phyloP scores from a whole-genome alignment of 2,888 invertebrate genomes.

The Oxytorus armatus region DNA sequence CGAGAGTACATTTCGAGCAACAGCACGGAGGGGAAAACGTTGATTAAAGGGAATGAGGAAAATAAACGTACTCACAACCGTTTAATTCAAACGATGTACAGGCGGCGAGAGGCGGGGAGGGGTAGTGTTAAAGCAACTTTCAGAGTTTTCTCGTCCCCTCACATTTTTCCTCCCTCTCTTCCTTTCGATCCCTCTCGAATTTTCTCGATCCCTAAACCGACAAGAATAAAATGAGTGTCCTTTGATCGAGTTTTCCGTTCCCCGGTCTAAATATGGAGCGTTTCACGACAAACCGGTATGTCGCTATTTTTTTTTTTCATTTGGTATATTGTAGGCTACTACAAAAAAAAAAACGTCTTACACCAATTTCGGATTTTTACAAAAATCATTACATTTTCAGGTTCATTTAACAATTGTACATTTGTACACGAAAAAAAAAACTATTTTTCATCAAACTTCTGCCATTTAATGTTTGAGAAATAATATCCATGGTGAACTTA shows the following conservation, averaged over 20 bases:
- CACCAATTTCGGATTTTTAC: no score
- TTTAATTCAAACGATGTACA: constrained; percentile 68
- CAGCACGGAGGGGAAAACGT: constrained; percentile 21
- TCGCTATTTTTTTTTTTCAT: not conserved
- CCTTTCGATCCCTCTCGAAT: no score
- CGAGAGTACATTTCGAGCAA: constrained; percentile 19
- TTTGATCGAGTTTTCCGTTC: constrained; percentile 60
- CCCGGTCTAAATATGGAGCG: constrained; percentile 17
- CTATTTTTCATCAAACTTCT: no score
- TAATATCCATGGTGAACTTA: no score
- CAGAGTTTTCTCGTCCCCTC: constrained; percentile 28
- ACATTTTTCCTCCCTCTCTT: constrained; percentile 8
- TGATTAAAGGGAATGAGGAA: constrained; percentile 26
- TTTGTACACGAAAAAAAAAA: no score
- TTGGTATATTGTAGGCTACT: no score
- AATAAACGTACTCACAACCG: constrained; percentile 56
- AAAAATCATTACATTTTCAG: no score
- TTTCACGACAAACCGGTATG: not conserved
- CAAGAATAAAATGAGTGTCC: constrained; percentile 52
- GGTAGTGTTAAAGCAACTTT: constrained; percentile 54
- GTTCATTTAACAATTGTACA: no score
- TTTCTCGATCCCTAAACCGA: constrained; percentile 24
- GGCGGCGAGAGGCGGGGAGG: no score
- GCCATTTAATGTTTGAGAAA: no score
- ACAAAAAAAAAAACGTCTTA: no score